These are phyloP conservation scores for Bombus turneri DNA, from an alignment of 1,140 invertebrate species.

Conservation along the genomic window DNA sequence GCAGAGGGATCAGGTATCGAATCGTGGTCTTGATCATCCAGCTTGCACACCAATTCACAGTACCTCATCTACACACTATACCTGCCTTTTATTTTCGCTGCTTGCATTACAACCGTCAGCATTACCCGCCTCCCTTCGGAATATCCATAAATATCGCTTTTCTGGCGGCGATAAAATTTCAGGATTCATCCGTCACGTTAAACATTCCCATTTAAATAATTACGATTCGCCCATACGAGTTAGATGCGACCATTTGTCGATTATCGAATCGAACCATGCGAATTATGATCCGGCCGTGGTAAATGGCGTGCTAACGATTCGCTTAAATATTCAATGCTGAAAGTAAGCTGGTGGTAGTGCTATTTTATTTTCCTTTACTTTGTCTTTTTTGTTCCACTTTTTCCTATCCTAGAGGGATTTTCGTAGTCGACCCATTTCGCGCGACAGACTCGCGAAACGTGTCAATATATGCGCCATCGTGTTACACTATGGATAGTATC, in stretches of 20 bases:
- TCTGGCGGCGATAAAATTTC: not conserved
- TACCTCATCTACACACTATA: not conserved
- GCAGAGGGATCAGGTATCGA: not conserved
- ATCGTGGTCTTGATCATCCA: not conserved
- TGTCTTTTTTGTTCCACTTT: not conserved
- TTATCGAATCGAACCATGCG: constrained; percentile 46
- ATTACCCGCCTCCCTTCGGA: too few species aligned
- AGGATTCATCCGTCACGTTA: not conserved
- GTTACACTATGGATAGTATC: constrained; percentile 13
- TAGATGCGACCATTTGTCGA: constrained; percentile 16
- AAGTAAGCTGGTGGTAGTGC: not conserved
- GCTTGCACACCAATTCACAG: not conserved
- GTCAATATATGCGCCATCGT: constrained; percentile 5
- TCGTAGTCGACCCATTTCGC: constrained; percentile 37
- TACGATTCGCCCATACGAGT: not conserved
- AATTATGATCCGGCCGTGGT: constrained; percentile 37
- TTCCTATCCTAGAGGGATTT: constrained; percentile 8
- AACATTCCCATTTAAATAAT: constrained; percentile 20
- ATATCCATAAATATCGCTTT: constrained; percentile 13
- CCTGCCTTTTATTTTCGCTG: not conserved
- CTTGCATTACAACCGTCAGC: not conserved
- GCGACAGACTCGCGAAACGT: constrained; percentile 41
- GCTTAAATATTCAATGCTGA: not conserved
- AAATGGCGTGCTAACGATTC: constrained; percentile 57
- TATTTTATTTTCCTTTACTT: not conserved